phyloP scores from a whole-genome alignment of 2,888 invertebrate species.

The Crematogaster levior region DNA sequence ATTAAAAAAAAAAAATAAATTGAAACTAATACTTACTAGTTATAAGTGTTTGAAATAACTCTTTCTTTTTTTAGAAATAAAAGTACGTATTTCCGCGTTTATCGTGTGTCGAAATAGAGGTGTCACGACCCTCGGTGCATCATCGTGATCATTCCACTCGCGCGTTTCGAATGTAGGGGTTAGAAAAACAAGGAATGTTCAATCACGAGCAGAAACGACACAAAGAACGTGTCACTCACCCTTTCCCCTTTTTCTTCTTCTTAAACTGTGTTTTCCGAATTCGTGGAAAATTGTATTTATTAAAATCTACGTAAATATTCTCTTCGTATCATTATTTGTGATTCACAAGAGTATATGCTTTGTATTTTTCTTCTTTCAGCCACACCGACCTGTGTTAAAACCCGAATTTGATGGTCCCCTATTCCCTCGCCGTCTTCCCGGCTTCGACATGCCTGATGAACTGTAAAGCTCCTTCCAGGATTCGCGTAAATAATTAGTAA shows the following conservation, averaged over 20 bases:
- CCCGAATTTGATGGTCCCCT: slow-evolving; percentile 93
- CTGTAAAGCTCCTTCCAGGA: slow-evolving; percentile 87
- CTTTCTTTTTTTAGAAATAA: background rate
- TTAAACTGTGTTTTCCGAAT: slow-evolving; percentile 32
- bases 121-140: slow-evolving; percentile 61
- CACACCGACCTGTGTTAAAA: slow-evolving; percentile 92
- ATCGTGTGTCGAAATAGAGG: slow-evolving; percentile 53
- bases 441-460: slow-evolving; percentile 95
- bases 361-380: slow-evolving; percentile 86
- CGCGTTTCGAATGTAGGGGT: slow-evolving; percentile 28
- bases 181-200: background rate
- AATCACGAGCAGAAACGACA: slow-evolving; percentile 54
- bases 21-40: slow-evolving; percentile 18
- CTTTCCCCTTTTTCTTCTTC: background rate
- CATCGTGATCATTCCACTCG: background rate
- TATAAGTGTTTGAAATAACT: slow-evolving; percentile 14
- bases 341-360: background rate
- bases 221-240: slow-evolving; percentile 64
- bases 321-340: background rate
- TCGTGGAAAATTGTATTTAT: slow-evolving; percentile 10
- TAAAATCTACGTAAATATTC: background rate
- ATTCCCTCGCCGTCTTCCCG: slow-evolving; percentile 90
- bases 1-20: background rate
- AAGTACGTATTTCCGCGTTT: background rate
- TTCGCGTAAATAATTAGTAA: slow-evolving; percentile 46